Percentiles rank a stretch among this genome's conserved stretches.
Evolutionary conservation across 2,113 vertebrate species (phyloP).

Genomic region (Ictalurus punctatus): DNA sequence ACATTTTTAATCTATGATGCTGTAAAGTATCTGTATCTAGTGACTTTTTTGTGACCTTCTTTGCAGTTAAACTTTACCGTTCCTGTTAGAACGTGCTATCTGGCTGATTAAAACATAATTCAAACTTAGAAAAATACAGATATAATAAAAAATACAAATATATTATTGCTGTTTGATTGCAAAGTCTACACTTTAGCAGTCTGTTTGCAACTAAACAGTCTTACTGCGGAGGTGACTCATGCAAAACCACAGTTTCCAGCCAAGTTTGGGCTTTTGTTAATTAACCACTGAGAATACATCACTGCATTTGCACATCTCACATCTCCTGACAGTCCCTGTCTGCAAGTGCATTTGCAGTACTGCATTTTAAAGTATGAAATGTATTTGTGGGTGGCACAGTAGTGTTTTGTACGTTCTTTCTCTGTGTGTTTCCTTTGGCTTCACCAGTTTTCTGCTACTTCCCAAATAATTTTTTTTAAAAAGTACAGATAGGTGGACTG

Average conservation of each 20-base stretch:
- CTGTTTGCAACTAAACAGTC: neutral
- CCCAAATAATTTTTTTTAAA: no score
- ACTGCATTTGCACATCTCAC: neutral
- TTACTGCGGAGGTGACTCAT: constrained; percentile 2
- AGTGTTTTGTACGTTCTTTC: neutral
- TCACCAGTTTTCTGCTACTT: neutral
- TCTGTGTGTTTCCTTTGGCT: neutral
- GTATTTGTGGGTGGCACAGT: neutral
- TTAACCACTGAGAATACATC: neutral
- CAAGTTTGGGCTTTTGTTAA: constrained; percentile 8
- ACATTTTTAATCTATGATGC: neutral
- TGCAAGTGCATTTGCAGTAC: neutral
- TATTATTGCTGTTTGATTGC: neutral
- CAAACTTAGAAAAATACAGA: neutral
- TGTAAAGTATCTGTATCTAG: neutral
- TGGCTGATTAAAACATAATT: neutral
- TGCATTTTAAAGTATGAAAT: neutral
- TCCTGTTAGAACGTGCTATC: neutral
- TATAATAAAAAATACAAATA: neutral
- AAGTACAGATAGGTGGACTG: neutral
- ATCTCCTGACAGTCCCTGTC: neutral
- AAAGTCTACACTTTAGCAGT: neutral
- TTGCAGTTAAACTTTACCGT: neutral
- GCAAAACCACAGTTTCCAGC: constrained; percentile 13
- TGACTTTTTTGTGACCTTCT: neutral